Base-by-base conservation (phyloP, 2,888 invertebrate genomes). In the Volucella inflata region DNA sequence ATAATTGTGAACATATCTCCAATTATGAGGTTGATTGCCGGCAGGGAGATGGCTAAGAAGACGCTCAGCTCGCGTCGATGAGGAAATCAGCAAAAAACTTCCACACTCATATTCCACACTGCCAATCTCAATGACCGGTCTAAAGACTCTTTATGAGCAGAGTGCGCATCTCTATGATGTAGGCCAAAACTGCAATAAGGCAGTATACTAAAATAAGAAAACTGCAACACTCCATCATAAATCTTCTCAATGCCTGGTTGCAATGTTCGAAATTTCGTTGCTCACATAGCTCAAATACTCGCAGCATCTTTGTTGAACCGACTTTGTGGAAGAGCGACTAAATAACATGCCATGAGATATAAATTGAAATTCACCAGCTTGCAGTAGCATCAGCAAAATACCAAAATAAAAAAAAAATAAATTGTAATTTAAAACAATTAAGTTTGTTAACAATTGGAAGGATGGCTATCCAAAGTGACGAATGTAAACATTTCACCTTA, bases 1-100 rank as follows among this genome's bases (percentile, higher is more conserved):
- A 81, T 85, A 85, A 85, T 81, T 85, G 76, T 77, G 85, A 85
- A 81, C 85, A 85, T 77, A 85, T 85, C 85, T 81, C 68, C 81
- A 85, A 85, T 85, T 81, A 85, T 81, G 72, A 76, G 62, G 67
- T 71, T 85, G 85, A 85, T 81, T 85, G 71, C 81, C 81, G 81
- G 62, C 72, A 68, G 50, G 17, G 44, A 72, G 60, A 67, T 77
- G 71, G 17, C 51, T 64, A 70, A 65, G 70, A 60, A 76, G 40
- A 17, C 36, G 59, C 51, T 57, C 53, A 48, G 48, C 50, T 64
- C 36, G 65, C 79, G 62, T 80, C 71, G 70, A 75, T 71, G 80
- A 60, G 78, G 71, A 82, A 78, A 83, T 72, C 60, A 42, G 50
- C 59, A 67, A 67, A 81, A 81, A 70, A 46, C 68, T 46, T 67